Evolutionary conservation across 2,113 vertebrate species (phyloP).

Genomic region (Pedionomus torquatus): DNA sequence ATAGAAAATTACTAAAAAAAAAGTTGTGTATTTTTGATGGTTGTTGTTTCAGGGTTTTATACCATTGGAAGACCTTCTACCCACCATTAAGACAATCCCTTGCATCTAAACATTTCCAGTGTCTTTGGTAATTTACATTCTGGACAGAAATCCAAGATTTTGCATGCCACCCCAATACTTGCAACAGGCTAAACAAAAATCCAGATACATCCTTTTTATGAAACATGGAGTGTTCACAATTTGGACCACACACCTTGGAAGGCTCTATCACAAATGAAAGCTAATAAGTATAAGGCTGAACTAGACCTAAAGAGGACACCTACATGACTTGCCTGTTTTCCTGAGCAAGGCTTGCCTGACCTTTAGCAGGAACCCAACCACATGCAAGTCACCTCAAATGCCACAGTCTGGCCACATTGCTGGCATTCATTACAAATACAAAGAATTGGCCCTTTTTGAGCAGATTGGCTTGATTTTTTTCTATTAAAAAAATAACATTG

Average conservation of each 20-base stretch:
- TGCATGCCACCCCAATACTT: background rate
- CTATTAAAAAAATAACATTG: background rate
- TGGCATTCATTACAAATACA: background rate
- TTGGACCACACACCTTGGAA: accelerated
- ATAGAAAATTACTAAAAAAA: background rate
- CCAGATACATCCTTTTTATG: background rate
- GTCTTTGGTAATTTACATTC: background rate
- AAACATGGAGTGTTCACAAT: accelerated
- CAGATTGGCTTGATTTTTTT: background rate
- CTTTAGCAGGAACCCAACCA: background rate
- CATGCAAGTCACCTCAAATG: background rate
- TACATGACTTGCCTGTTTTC: no score
- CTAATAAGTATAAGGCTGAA: background rate
- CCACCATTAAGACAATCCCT: accelerated
- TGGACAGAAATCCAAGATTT: background rate
- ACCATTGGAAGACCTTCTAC: background rate
- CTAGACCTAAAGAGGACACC: background rate
- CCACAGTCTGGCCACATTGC: accelerated
- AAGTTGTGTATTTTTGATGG: background rate
- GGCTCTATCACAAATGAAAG: background rate
- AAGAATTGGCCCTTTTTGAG: background rate
- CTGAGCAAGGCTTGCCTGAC: background rate
- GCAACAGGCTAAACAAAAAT: background rate
- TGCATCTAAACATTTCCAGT: background rate
- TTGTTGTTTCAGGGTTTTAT: background rate